A percentile compares a stretch with the other conserved stretches of the same genome.
phyloP scores from a whole-genome alignment of 2,797 vertebrate species.

The Pteropus rufus region DNA sequence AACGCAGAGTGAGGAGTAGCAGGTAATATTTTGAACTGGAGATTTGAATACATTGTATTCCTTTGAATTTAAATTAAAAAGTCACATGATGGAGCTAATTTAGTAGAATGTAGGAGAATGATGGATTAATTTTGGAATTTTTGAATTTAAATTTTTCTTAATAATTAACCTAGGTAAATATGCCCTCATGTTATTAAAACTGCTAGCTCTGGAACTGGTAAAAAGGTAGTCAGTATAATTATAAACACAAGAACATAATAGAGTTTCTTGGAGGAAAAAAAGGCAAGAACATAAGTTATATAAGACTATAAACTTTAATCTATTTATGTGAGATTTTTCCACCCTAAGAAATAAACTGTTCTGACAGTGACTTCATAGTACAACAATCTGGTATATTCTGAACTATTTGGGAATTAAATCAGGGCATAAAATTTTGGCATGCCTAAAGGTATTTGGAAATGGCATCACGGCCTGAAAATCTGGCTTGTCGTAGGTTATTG shows the following conservation, averaged over 20 bases:
- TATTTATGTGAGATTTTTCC: conserved; percentile 28
- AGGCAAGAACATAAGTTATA: conserved; percentile 18
- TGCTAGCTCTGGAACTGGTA: background rate
- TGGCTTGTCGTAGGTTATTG: conserved; percentile 61
- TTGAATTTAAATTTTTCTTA: background rate
- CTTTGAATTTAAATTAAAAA: background rate
- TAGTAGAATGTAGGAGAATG: background rate
- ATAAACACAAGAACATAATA: background rate
- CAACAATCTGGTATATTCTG: conserved; percentile 52
- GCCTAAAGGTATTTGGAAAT: conserved; percentile 57
- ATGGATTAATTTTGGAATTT: background rate
- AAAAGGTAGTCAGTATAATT: background rate
- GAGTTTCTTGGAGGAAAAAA: background rate
- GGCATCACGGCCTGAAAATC: conserved; percentile 43
- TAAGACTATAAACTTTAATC: conserved; percentile 43
- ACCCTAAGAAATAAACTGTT: conserved; percentile 40
- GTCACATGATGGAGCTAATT: background rate
- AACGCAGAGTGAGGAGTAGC: background rate
- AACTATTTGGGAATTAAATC: conserved; percentile 65
- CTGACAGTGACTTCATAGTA: conserved; percentile 46
- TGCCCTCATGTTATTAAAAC: background rate
- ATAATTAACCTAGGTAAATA: background rate
- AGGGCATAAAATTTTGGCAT: conserved; percentile 50
- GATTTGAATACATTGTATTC: background rate
- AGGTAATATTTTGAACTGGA: background rate